phyloP scores from a whole-genome alignment of 92 coral and sea anemone species.

The Metridium senile region DNA sequence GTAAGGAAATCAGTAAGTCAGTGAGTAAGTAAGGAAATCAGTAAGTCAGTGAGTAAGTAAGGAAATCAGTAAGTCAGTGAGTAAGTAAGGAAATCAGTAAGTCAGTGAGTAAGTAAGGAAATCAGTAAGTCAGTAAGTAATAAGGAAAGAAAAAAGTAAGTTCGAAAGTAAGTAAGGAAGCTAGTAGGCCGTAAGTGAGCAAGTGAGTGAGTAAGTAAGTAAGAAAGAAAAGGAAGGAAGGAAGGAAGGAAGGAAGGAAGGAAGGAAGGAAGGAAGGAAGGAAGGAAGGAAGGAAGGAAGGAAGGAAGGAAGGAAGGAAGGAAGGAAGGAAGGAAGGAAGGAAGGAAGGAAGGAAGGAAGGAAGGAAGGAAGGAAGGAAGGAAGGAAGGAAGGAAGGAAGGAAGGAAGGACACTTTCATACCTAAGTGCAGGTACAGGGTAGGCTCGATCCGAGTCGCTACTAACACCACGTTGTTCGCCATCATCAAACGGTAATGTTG shows the following conservation, averaged over 20 bases:
- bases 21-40: background rate
- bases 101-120: background rate
- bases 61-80: background rate
- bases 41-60: background rate
- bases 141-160: background rate
- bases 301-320: background rate
- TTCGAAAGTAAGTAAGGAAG: background rate
- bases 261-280: background rate
- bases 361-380: background rate
- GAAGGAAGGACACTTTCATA: background rate
- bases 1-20: background rate
- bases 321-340: background rate
- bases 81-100: background rate
- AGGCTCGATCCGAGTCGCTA: conserved; percentile 44
- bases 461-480: conserved; percentile 41
- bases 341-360: background rate
- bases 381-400: background rate
- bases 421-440: conserved; percentile 44
- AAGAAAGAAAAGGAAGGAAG: background rate
- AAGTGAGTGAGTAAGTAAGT: background rate
- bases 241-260: background rate
- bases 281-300: background rate
- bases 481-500: conserved; percentile 51
- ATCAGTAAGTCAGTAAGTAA: background rate
- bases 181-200: background rate